These are phyloP conservation scores for Crioceris asparagi DNA, from an alignment of 2,888 invertebrate genomes.

Conservation along the genomic window DNA sequence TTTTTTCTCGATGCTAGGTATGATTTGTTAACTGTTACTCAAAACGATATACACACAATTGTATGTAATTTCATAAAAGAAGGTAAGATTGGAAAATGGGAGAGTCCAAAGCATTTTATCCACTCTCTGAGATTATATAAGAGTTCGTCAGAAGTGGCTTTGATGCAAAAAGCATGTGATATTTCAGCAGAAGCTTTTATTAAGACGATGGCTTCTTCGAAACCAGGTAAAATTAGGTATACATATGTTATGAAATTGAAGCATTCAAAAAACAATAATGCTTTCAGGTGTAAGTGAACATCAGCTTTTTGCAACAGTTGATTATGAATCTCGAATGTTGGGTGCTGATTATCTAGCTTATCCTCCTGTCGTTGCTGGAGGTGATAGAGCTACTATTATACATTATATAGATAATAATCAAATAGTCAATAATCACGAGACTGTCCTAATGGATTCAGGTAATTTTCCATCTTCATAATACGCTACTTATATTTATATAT, in stretches of 20 bases:
- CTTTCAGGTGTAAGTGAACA: slow-evolving; percentile 72
- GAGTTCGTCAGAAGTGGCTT: slow-evolving; percentile 67
- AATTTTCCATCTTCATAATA: no score
- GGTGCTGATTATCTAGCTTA: slow-evolving; percentile 87
- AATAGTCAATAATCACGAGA: slow-evolving; percentile 54
- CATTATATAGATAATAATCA: slow-evolving; percentile 94
- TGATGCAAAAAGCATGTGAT: slow-evolving; percentile 76
- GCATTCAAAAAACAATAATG: no score
- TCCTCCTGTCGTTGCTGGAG: slow-evolving; percentile 94
- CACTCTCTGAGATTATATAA: slow-evolving; percentile 64
- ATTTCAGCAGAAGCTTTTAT: slow-evolving; percentile 72
- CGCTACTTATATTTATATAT: no score
- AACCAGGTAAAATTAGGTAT: no score
- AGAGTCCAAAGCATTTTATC: slow-evolving; percentile 38
- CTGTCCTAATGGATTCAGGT: slow-evolving; percentile 94
- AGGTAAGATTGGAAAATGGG: slow-evolving; percentile 27
- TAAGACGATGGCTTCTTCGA: slow-evolving; percentile 63
- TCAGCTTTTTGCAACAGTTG: slow-evolving; percentile 71
- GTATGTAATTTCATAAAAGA: slow-evolving; percentile 29
- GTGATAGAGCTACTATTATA: slow-evolving; percentile 81
- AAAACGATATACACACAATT: slow-evolving; percentile 31
- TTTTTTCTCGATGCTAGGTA: no score
- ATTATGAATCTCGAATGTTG: slow-evolving; percentile 70
- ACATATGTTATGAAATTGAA: no score
- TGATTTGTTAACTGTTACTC: slow-evolving; percentile 33